Conservation (phyloP, 2,113 vertebrate genomes). For the Andinoacara biseriatus region DNA sequence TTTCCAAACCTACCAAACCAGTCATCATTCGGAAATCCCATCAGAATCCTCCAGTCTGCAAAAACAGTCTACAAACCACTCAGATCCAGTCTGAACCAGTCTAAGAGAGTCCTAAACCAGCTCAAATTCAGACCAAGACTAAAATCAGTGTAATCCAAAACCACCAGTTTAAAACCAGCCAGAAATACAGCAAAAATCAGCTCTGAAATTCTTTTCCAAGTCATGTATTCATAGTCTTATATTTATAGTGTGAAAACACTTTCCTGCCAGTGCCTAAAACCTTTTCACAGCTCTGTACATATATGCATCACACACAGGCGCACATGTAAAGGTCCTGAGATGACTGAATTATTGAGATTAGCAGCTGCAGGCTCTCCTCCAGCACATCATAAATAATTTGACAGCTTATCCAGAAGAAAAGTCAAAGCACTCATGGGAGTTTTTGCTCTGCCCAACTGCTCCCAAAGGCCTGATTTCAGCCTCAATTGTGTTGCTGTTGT, state of each 20-base stretch:
- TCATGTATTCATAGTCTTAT: not conserved
- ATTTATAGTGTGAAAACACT: not conserved
- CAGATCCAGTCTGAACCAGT: not conserved
- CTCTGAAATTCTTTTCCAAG: not conserved
- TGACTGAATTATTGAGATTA: slow-evolving; percentile 21
- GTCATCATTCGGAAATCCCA: rapidly evolving
- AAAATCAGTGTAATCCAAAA: not conserved
- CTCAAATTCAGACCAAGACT: not conserved
- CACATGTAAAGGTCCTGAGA: not conserved
- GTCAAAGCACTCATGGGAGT: slow-evolving; percentile 33
- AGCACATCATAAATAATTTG: slow-evolving; percentile 46
- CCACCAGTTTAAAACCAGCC: not conserved
- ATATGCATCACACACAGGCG: not conserved
- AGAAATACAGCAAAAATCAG: not conserved
- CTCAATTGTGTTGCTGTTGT: slow-evolving; percentile 17
- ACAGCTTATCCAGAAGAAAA: slow-evolving; percentile 41
- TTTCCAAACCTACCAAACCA: not conserved
- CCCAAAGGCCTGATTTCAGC: slow-evolving; percentile 23
- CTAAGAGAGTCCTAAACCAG: not conserved
- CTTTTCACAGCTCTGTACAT: not conserved
- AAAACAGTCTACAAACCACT: not conserved
- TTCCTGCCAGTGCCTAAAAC: not conserved
- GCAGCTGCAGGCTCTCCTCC: slow-evolving; percentile 18
- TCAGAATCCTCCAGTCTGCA: not conserved
- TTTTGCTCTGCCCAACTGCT: slow-evolving; percentile 7